These are phyloP conservation scores for Noctua janthe DNA, from an alignment of 2,888 invertebrate genomes.

Conservation along the genomic window DNA sequence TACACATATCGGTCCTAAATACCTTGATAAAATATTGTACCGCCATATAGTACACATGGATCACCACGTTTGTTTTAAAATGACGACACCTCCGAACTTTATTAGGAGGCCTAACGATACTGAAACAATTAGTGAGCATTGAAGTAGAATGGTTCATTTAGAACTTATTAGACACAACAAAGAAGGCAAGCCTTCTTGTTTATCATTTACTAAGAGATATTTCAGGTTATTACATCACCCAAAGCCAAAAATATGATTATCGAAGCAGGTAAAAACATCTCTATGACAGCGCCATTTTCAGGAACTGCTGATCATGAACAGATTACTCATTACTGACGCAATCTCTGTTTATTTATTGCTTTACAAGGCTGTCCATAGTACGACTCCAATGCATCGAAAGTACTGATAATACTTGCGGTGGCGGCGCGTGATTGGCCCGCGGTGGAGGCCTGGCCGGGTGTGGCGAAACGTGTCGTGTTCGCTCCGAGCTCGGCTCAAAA, in stretches of 20 bases:
- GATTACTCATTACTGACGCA: constrained; percentile 76
- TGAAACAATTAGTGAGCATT: constrained; percentile 27
- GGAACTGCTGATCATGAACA: constrained; percentile 16
- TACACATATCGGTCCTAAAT: background rate
- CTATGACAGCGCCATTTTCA: constrained; percentile 30
- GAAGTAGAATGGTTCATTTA: constrained; percentile 22
- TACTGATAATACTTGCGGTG: constrained; percentile 80
- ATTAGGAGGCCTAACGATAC: constrained; percentile 14
- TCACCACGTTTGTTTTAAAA: background rate
- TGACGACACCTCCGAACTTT: constrained; percentile 5
- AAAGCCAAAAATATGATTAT: constrained; percentile 17
- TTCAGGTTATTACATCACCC: constrained; percentile 51
- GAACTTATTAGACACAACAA: constrained; percentile 19
- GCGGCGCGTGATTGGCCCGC: constrained; percentile 82
- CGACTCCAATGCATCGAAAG: constrained; percentile 84
- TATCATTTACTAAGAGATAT: constrained; percentile 25
- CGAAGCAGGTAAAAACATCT: constrained; percentile 17
- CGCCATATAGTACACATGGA: background rate
- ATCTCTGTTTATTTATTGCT: constrained; percentile 73
- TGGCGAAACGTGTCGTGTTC: constrained; percentile 82
- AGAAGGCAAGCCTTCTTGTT: constrained; percentile 9
- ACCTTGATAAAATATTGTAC: background rate
- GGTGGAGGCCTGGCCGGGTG: constrained; percentile 88
- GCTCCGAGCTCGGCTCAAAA: constrained; percentile 72
- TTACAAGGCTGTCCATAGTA: constrained; percentile 85